Conservation (phyloP, 2,888 invertebrate genomes). For the Calliphora vomitoria region DNA sequence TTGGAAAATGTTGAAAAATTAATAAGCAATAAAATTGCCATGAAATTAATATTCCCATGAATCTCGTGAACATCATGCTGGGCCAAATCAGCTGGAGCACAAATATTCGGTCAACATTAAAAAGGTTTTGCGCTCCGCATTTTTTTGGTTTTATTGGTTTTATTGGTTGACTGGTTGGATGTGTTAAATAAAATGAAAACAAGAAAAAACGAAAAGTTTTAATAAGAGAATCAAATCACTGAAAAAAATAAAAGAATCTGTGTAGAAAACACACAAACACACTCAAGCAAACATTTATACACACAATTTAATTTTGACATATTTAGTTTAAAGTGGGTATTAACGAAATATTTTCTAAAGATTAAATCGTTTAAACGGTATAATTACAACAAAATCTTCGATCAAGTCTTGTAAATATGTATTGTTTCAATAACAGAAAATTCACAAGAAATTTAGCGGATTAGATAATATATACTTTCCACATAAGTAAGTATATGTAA, state of each 20-base stretch:
- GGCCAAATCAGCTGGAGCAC: conserved; percentile 75
- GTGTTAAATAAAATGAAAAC: conserved; percentile 62
- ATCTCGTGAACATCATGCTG: conserved; percentile 79
- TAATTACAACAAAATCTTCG: conserved; percentile 42
- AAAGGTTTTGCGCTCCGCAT: conserved; percentile 59
- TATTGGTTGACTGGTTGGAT: conserved; percentile 21
- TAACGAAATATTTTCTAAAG: conserved; percentile 31
- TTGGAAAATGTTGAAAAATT: conserved; percentile 78
- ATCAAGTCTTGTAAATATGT: conserved; percentile 1
- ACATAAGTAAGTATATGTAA: no score
- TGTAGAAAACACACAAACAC: conserved; percentile 9
- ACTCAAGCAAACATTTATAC: not conserved
- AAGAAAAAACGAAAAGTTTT: conserved; percentile 29
- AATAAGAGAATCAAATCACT: conserved; percentile 49
- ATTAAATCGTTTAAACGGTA: conserved; percentile 49
- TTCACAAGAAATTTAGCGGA: not conserved
- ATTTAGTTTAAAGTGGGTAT: conserved; percentile 57
- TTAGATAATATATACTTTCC: not conserved
- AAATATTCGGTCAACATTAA: conserved; percentile 73
- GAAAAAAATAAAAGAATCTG: conserved; percentile 16
- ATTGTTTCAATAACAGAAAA: not conserved
- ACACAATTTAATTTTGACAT: conserved; percentile 57
- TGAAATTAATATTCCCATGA: conserved; percentile 85
- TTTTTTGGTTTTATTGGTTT: conserved; percentile 1
- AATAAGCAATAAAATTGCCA: conserved; percentile 85